phyloP scores from a whole-genome alignment of 1,140 invertebrate species.

The Neotoxoptera formosana region DNA sequence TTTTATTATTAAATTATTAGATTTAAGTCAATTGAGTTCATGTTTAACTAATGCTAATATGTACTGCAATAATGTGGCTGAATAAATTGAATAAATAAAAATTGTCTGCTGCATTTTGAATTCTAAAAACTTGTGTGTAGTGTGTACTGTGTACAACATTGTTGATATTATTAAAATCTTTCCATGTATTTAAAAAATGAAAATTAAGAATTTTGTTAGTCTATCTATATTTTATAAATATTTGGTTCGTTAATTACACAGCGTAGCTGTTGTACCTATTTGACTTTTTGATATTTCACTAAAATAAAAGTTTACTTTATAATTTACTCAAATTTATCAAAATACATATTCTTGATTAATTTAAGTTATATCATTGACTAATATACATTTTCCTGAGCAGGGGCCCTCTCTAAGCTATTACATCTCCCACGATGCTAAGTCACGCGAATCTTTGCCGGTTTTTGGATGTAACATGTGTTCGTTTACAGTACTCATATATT shows the following conservation, averaged over 20 bases:
- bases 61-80: neutral
- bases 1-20: neutral
- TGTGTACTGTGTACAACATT: neutral
- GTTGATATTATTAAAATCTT: neutral
- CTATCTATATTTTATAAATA: neutral
- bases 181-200: neutral
- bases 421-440: conserved; percentile 55
- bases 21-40: neutral
- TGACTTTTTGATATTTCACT: neutral
- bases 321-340: neutral
- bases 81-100: neutral
- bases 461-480: conserved; percentile 54
- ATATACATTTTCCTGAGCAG: neutral
- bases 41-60: neutral
- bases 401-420: neutral
- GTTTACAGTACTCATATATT: conserved; percentile 22
- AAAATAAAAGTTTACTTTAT: neutral
- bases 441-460: conserved; percentile 52
- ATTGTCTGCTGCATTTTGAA: neutral
- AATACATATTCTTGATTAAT: neutral
- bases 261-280: neutral
- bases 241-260: neutral
- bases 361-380: neutral
- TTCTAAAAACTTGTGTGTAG: neutral
- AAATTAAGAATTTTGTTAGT: neutral